A percentile compares a stretch with the other conserved stretches of the same genome.
Evolutionary conservation across 2,888 invertebrate genomes (phyloP).

Genomic region (Lucinisca nassula): DNA sequence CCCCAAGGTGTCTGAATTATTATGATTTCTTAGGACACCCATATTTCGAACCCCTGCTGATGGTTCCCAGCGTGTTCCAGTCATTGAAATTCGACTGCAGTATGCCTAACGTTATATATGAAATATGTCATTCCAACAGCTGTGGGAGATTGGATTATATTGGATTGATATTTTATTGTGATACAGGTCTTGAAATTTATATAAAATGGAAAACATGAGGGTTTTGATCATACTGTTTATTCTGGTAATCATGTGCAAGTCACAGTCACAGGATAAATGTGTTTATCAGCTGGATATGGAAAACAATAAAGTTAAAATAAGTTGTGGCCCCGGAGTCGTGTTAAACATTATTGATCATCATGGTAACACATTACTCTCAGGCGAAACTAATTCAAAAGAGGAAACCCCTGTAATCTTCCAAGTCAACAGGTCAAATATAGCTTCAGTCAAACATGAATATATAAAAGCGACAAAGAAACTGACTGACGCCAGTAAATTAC

Average conservation of each 20-base stretch:
- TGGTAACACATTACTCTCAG: slow-evolving; percentile 67
- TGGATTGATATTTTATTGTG: neutral
- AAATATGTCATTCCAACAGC: neutral
- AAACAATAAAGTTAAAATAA: slow-evolving; percentile 67
- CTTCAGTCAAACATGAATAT: slow-evolving; percentile 60
- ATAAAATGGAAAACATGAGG: neutral
- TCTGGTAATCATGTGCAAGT: neutral
- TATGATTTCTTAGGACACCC: no score
- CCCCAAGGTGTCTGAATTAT: no score
- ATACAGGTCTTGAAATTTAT: neutral
- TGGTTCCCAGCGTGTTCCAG: neutral
- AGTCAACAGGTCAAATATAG: slow-evolving; percentile 63
- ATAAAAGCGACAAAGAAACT: slow-evolving; percentile 70
- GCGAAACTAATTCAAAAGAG: slow-evolving; percentile 50
- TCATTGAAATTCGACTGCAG: neutral
- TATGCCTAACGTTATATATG: neutral
- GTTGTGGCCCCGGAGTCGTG: slow-evolving; percentile 69
- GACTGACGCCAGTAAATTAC: slow-evolving; percentile 73
- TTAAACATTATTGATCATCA: slow-evolving; percentile 72
- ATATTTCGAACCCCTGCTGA: neutral
- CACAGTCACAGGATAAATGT: slow-evolving; percentile 57
- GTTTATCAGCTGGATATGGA: slow-evolving; percentile 69
- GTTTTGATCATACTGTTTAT: neutral
- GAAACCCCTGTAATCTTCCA: slow-evolving; percentile 59
- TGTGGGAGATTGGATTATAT: neutral